Evolutionary conservation across 2,888 invertebrate genomes (phyloP).

Genomic region (Pyrrhia umbra): DNA sequence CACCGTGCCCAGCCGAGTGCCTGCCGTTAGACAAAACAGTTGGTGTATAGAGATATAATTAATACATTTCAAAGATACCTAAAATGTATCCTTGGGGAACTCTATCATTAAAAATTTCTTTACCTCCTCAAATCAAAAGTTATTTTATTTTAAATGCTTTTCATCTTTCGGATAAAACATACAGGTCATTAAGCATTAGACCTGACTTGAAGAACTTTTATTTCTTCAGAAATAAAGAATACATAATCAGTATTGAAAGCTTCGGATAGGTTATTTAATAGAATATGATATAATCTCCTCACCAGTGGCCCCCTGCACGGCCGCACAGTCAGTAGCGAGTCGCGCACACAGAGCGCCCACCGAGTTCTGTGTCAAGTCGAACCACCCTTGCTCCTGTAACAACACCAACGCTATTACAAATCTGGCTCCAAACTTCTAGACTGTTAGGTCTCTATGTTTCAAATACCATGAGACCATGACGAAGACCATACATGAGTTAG

Average conservation of each 20-base stretch:
- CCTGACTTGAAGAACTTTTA: background rate
- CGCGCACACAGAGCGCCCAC: slow-evolving; percentile 92
- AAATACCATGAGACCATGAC: no score
- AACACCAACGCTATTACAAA: background rate
- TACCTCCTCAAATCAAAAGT: no score
- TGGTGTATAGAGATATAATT: background rate
- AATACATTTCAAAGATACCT: no score
- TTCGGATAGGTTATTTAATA: background rate
- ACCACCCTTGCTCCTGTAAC: slow-evolving; percentile 91
- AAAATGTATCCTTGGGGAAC: slow-evolving; percentile 7
- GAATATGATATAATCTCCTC: slow-evolving; percentile 16
- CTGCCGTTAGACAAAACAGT: slow-evolving; percentile 56
- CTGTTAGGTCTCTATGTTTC: no score
- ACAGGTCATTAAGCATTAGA: no score
- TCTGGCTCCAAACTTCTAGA: no score
- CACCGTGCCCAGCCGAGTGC: slow-evolving; percentile 90
- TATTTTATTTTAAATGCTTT: background rate
- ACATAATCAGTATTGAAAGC: background rate
- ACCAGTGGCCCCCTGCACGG: slow-evolving; percentile 92
- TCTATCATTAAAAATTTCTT: background rate
- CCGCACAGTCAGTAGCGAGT: slow-evolving; percentile 91
- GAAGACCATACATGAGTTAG: no score
- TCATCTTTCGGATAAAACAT: no score
- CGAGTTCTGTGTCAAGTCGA: slow-evolving; percentile 90
- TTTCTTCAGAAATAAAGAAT: background rate